These are phyloP conservation scores for Machimus atricapillus DNA, from an alignment of 2,888 invertebrate genomes.

Conservation along the genomic window DNA sequence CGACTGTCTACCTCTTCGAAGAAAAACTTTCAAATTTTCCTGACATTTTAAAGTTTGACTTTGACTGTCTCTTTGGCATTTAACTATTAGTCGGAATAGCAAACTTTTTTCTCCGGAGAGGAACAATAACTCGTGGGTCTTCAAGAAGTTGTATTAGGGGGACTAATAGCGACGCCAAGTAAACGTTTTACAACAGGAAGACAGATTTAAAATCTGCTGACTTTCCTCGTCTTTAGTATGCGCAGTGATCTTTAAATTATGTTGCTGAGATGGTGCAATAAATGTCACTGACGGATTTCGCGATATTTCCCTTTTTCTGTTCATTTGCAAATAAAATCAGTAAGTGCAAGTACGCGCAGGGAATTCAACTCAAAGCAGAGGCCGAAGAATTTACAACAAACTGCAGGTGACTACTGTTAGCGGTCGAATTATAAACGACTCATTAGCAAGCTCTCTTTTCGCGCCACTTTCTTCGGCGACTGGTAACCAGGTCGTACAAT, in stretches of 20 bases:
- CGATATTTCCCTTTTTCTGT: neutral
- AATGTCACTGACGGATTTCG: conserved; percentile 13
- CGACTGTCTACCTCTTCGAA: neutral
- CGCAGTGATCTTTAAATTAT: conserved; percentile 4
- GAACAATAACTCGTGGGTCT: conserved; percentile 4
- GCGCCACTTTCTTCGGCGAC: neutral
- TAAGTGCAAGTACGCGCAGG: neutral
- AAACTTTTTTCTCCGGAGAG: neutral
- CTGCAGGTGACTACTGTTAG: neutral
- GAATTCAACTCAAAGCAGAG: neutral
- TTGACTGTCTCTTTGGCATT: conserved; percentile 10
- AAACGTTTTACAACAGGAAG: neutral
- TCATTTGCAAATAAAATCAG: conserved; percentile 24
- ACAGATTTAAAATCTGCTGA: neutral
- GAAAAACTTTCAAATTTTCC: conserved; percentile 31
- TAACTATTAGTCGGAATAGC: neutral
- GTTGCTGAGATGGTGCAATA: conserved; percentile 20
- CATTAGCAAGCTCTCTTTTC: neutral
- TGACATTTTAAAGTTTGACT: conserved; percentile 3
- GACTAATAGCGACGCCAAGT: neutral
- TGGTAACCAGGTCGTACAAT: neutral
- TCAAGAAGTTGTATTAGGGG: neutral
- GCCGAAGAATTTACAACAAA: neutral
- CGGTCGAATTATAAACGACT: neutral
- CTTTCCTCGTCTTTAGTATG: conserved; percentile 25